Evolutionary conservation across 2,113 vertebrate species (phyloP), one percentile per base, ranked within the genome.

Genomic region (Regulus satrapa): DNA sequence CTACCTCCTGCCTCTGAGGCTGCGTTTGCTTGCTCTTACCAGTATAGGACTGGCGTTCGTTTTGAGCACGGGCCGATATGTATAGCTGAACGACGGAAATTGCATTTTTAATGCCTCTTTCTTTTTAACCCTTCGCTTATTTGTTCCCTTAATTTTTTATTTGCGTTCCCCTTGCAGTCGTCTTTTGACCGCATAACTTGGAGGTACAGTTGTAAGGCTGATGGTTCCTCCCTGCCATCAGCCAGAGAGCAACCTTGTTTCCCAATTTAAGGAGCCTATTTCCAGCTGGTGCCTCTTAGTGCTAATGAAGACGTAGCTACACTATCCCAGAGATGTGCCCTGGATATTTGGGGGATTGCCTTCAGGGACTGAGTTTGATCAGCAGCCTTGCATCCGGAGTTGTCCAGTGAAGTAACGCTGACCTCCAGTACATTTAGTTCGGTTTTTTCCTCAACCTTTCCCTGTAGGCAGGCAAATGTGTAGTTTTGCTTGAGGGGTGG

Each of bases 181-280:
- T 85, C 43, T 89, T 95, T 74, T 46, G 80, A 80, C 87, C 29
- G 61, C 80, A 38, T 76, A 96, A 94, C 83, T 88, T 94, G 94
- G 89, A 95, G 96, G 94, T 91, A 72, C 5, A 82, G 55, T 95
- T 88, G 76, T 76, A 41, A 79, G 49, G 84, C 84, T 89, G 93
- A 24, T 68, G 62, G 19, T 43, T 17, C 24, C 56, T 59, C n/a
- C 48, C 51, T 18, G 61, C 46, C 51, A 23, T 66, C 78, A 67
- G 63, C 51, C 34, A 2, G 13, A 52, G 83, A 91, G 66, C 63
- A 63, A 1, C 45, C 9, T 58, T 48, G 8, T 24, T 81, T 59
- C 79, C 31, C 61, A 10, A 77, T 38, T 58, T 24, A 3, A 16
- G 8, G 68, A 91, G 76, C 90, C 79, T 41, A n/a, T 46, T 54